Evolutionary conservation across 1,140 invertebrate species (phyloP).

Genomic region (Zaprionus gabonicus): DNA sequence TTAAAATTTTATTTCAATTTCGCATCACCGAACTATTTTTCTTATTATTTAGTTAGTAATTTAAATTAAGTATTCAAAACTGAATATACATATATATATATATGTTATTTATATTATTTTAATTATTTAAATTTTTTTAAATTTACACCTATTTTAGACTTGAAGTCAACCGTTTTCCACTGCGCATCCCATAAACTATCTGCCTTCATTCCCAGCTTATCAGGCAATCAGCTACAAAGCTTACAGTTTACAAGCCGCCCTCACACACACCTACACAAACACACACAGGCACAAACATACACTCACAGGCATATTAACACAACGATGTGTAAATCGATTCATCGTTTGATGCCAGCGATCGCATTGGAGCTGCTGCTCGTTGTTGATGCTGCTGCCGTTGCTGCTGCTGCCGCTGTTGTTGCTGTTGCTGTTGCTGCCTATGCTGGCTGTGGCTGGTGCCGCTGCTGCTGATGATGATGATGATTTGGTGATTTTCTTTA

Average conservation of each 20-base stretch:
- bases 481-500: slow-evolving; percentile 83
- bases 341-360: slow-evolving; percentile 70
- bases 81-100: too few relatives aligned
- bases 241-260: slow-evolving; percentile 40
- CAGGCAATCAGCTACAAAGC: not conserved
- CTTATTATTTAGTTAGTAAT: not conserved
- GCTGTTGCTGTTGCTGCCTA: slow-evolving; percentile 11
- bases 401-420: slow-evolving; percentile 29
- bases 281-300: slow-evolving; percentile 8
- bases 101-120: not conserved
- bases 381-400: slow-evolving; percentile 30
- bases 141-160: not conserved
- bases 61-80: not conserved
- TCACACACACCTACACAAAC: slow-evolving; percentile 32
- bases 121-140: not conserved
- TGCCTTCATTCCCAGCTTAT: not conserved
- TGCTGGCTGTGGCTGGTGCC: slow-evolving; percentile 28
- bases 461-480: slow-evolving; percentile 74
- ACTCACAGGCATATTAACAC: slow-evolving; percentile 10
- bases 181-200: not conserved
- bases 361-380: slow-evolving; percentile 26
- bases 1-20: not conserved
- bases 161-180: not conserved
- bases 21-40: not conserved
- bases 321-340: slow-evolving; percentile 82